Evolutionary conservation across 1,140 invertebrate genomes (phyloP).

Genomic region (Manduca sexta): DNA sequence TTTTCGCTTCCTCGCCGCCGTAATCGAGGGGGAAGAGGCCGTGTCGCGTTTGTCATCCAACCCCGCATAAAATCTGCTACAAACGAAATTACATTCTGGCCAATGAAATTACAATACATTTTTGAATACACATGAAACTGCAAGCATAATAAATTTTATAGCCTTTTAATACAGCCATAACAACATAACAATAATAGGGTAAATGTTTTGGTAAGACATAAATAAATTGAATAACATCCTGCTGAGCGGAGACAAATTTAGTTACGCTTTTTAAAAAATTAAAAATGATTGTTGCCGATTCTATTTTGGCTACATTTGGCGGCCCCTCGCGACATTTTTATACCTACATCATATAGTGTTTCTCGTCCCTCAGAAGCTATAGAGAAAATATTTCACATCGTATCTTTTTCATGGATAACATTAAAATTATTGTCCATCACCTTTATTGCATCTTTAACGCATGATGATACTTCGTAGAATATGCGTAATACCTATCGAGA

Average conservation of each 20-base stretch:
- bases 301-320: too few species aligned
- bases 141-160: conserved; percentile 70
- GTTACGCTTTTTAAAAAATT: conserved; percentile 13
- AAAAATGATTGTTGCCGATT: neutral
- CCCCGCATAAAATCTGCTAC: conserved; percentile 21
- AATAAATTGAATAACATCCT: conserved; percentile 56
- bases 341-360: too few species aligned
- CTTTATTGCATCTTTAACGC: too few species aligned
- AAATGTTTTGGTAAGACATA: conserved; percentile 72
- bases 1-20: conserved; percentile 52
- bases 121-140: conserved; percentile 20
- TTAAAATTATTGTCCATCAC: too few species aligned
- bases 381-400: too few species aligned
- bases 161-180: conserved; percentile 69
- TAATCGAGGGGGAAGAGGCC: conserved; percentile 60
- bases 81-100: neutral
- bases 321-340: too few species aligned
- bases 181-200: conserved; percentile 68
- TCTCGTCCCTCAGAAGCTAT: too few species aligned
- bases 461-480: too few species aligned
- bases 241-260: conserved; percentile 41
- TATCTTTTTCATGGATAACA: too few species aligned
- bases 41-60: conserved; percentile 55
- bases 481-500: too few species aligned
- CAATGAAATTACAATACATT: conserved; percentile 9